These are phyloP conservation scores for Bucco capensis DNA, from an alignment of 2,113 vertebrate genomes.

Conservation along the genomic window DNA sequence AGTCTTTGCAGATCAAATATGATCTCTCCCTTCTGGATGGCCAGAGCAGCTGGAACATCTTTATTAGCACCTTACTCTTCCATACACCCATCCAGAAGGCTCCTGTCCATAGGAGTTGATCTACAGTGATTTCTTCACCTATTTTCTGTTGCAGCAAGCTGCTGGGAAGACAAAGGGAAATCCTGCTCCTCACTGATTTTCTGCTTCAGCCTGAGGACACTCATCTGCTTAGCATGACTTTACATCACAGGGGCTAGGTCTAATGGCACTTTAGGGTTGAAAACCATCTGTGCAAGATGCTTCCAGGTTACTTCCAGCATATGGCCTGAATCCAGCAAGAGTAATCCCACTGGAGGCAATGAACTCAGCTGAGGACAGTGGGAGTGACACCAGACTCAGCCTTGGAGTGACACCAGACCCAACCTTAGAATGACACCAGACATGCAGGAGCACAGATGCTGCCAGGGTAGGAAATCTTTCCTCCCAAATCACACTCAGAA, in stretches of 20 bases:
- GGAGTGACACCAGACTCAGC: no score
- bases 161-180: rapidly evolving
- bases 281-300: not conserved
- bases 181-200: not conserved
- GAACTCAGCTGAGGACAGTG: not conserved
- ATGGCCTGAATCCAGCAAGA: not conserved
- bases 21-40: not conserved
- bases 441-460: not conserved
- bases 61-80: not conserved
- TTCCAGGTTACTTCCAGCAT: not conserved
- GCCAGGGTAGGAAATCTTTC: not conserved
- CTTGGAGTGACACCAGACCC: no score
- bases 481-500: not conserved
- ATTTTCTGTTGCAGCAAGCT: not conserved
- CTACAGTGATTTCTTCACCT: not conserved
- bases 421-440: no score
- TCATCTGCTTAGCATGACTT: not conserved
- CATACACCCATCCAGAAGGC: not conserved
- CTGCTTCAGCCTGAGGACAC: not conserved
- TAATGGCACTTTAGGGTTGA: not conserved
- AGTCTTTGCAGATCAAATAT: not conserved
- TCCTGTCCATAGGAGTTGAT: rapidly evolving
- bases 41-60: not conserved
- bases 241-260: not conserved
- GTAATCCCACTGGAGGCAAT: not conserved